phyloP scores from a whole-genome alignment of 2,797 vertebrate species.

The Pantherophis vulpinus region DNA sequence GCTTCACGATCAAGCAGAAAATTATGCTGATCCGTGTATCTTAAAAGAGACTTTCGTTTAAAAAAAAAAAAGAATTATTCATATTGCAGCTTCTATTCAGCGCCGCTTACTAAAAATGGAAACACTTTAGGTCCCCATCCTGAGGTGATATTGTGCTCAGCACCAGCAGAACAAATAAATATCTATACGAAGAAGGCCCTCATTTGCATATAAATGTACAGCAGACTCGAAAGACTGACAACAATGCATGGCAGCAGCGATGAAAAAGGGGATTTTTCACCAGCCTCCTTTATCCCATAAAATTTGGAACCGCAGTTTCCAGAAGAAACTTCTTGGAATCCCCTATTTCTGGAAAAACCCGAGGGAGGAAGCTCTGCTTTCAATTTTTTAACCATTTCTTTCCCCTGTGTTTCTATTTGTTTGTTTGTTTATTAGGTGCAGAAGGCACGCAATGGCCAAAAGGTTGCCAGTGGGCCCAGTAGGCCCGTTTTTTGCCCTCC shows the following conservation, averaged over 20 bases:
- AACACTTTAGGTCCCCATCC: conserved; percentile 21
- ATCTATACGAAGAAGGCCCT: background rate
- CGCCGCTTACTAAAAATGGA: background rate
- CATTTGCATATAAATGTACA: background rate
- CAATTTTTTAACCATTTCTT: background rate
- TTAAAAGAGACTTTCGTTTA: conserved; percentile 29
- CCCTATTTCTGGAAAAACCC: background rate
- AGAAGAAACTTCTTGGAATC: background rate
- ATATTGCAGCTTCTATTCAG: background rate
- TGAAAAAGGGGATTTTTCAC: background rate
- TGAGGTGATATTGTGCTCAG: background rate
- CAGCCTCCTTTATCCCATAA: background rate
- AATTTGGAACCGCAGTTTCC: background rate
- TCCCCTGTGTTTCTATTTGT: background rate
- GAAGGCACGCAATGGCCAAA: background rate
- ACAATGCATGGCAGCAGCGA: no score
- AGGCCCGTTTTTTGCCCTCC: no score
- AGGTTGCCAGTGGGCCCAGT: no score
- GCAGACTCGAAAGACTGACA: no score
- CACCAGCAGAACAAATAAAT: background rate
- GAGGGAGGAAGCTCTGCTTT: background rate
- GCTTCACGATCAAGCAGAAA: background rate
- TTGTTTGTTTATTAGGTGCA: background rate
- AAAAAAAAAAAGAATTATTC: conserved; percentile 2
- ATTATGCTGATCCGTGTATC: conserved; percentile 15